Evolutionary conservation across 2,888 invertebrate species (phyloP).

Genomic region (Watsonalla cultraria): DNA sequence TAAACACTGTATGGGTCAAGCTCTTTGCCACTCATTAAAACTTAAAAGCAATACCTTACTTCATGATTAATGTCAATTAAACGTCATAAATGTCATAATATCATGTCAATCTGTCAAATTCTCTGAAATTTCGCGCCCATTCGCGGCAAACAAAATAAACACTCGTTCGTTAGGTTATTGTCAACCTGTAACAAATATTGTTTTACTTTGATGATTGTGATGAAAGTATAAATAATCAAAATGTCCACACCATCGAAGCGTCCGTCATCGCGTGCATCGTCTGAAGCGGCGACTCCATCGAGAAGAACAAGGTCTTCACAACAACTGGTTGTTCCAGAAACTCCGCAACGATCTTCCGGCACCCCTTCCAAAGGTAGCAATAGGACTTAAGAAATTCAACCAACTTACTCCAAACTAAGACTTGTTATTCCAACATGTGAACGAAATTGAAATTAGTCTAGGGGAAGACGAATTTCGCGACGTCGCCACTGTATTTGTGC

Average conservation of each 20-base stretch:
- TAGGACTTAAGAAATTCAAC: too few species aligned
- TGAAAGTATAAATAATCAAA: slow-evolving; percentile 5
- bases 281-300: slow-evolving; percentile 68
- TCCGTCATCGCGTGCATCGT: slow-evolving; percentile 65
- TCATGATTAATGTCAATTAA: not conserved
- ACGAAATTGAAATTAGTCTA: too few species aligned
- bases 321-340: slow-evolving; percentile 70
- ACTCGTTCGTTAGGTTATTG: too few species aligned
- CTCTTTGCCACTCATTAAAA: too few species aligned
- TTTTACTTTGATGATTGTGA: not conserved
- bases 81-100: not conserved
- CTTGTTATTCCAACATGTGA: too few species aligned
- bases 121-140: slow-evolving; percentile 13
- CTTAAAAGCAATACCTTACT: too few species aligned
- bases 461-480: too few species aligned
- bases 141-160: not conserved
- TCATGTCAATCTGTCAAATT: slow-evolving; percentile 18
- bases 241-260: slow-evolving; percentile 71
- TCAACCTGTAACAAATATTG: too few species aligned
- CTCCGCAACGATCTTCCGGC: slow-evolving; percentile 66
- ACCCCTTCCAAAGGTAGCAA: slow-evolving; percentile 59
- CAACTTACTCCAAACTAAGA: too few species aligned
- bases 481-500: too few species aligned
- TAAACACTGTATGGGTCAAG: too few species aligned
- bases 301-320: slow-evolving; percentile 64